Percentiles rank a stretch among this genome's conserved stretches.
phyloP scores from a whole-genome alignment of 2,888 invertebrate species.

The Heliconius sara region DNA sequence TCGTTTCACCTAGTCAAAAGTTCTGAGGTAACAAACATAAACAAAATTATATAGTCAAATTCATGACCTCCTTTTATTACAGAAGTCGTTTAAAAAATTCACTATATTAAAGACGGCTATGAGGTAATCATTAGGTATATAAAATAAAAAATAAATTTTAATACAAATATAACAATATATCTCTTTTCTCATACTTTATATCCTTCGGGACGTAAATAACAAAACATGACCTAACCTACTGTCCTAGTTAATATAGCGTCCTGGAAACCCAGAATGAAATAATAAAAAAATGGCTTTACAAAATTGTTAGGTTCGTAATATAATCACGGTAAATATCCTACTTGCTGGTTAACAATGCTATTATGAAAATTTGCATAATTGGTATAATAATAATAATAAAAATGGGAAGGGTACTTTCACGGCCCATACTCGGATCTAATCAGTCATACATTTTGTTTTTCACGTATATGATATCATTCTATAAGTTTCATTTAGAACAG shows the following conservation, averaged over 20 bases:
- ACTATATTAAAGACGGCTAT: not conserved
- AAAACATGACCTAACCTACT: conserved; percentile 32
- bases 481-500: not conserved
- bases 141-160: not conserved
- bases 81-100: too few species aligned
- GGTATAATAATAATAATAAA: conserved; percentile 23
- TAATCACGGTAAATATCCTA: conserved; percentile 20
- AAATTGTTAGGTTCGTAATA: conserved; percentile 20
- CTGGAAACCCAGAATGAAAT: conserved; percentile 27
- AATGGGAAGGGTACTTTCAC: conserved; percentile 8
- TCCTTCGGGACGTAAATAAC: conserved; percentile 31
- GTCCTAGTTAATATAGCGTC: conserved; percentile 14
- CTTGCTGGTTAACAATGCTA: conserved; percentile 17
- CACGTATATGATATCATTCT: not conserved
- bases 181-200: not conserved
- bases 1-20: too few species aligned
- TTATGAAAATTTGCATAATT: conserved; percentile 24
- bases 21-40: too few species aligned
- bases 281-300: conserved; percentile 14
- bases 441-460: not conserved
- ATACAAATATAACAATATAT: not conserved
- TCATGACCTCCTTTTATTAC: too few species aligned
- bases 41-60: too few species aligned
- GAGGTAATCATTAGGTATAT: not conserved
- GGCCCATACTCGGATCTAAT: conserved; percentile 4